phyloP scores from a whole-genome alignment of 2,797 vertebrate genomes.

The Fundulus diaphanus region DNA sequence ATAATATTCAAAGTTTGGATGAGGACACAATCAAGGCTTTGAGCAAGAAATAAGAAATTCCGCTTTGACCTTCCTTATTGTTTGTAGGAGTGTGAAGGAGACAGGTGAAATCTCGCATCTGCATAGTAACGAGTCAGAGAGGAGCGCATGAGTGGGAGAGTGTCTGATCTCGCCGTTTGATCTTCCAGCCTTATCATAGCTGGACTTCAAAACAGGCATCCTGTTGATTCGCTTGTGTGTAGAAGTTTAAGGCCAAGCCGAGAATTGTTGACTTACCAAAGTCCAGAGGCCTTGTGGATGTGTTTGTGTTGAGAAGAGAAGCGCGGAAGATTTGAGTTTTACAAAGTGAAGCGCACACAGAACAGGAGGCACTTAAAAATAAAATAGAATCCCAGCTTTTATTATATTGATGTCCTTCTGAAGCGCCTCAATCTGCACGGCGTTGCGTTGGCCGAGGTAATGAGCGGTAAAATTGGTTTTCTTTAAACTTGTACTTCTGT shows the following conservation, averaged over 20 bases:
- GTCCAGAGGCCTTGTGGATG: conserved; percentile 20
- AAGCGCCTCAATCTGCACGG: background rate
- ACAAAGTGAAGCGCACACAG: background rate
- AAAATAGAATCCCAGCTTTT: conserved; percentile 1
- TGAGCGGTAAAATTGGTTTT: conserved; percentile 12
- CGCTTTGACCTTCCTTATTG: background rate
- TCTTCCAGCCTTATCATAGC: conserved; percentile 40
- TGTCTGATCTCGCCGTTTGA: conserved; percentile 19
- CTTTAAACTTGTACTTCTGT: conserved; percentile 2
- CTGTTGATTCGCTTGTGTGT: conserved; percentile 37
- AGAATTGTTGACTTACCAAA: conserved; percentile 19
- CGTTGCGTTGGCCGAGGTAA: background rate
- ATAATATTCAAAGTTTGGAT: background rate
- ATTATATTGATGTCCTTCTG: conserved; percentile 1
- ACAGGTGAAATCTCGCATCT: conserved; percentile 9
- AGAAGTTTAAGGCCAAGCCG: conserved; percentile 44
- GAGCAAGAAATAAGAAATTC: background rate
- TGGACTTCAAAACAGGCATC: conserved; percentile 32
- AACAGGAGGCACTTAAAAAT: too few relatives aligned
- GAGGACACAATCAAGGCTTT: background rate
- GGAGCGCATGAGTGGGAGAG: conserved; percentile 6
- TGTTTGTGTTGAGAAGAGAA: conserved; percentile 8
- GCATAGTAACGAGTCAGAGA: background rate
- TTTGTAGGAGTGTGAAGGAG: background rate
- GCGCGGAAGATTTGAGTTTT: background rate